A percentile compares a stretch with the other conserved stretches of the same genome.
Evolutionary conservation across 2,113 vertebrate species (phyloP).

Genomic region (Nothocercus julius): DNA sequence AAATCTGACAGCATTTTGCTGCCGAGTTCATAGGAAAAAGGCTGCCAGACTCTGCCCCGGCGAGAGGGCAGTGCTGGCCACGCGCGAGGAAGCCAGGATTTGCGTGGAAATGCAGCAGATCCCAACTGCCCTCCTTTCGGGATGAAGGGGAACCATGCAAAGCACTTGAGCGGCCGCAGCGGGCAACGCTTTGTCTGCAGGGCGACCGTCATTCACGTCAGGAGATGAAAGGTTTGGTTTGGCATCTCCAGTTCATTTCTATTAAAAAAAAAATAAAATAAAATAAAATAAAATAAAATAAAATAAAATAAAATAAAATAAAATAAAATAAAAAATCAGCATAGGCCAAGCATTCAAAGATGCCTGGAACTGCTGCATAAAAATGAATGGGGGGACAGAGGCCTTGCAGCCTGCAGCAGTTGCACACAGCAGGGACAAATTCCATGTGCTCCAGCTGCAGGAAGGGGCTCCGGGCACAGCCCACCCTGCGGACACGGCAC

Average conservation of each 20-base stretch:
- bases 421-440: not conserved
- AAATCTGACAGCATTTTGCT: not conserved
- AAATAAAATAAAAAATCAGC: not conserved
- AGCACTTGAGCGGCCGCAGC: not conserved
- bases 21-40: not conserved
- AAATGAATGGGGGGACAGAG: not conserved
- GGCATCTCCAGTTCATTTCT: not conserved
- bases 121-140: not conserved
- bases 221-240: not conserved
- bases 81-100: fast-evolving
- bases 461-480: fast-evolving
- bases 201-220: not conserved
- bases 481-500: not conserved
- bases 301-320: no score
- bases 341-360: not conserved
- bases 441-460: not conserved
- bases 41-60: not conserved
- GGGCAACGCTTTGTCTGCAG: not conserved
- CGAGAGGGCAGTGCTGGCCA: fast-evolving
- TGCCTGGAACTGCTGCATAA: not conserved
- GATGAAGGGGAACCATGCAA: not conserved
- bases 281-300: no score
- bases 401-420: not conserved
- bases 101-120: not conserved
- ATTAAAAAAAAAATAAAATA: not conserved